Evolutionary conservation across 2,888 invertebrate genomes (phyloP).

Genomic region (Barypeithes pellucidus): DNA sequence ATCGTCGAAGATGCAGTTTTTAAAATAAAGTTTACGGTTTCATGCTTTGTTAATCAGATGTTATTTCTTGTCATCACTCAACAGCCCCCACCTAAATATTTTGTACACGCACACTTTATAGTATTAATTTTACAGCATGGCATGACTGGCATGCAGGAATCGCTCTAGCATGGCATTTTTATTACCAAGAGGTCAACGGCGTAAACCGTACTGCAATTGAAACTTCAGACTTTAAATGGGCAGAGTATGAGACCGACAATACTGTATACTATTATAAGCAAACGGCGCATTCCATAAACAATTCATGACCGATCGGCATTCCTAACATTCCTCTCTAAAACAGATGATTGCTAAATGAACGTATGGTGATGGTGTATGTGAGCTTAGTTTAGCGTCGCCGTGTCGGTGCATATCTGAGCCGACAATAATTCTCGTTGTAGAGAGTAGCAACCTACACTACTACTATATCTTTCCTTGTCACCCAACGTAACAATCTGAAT

Average conservation of each 20-base stretch:
- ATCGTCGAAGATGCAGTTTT: no score
- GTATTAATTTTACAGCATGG: no score
- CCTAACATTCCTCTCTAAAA: conserved; percentile 35
- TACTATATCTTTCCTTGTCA: conserved; percentile 45
- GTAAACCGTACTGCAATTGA: conserved; percentile 31
- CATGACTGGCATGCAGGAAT: conserved; percentile 2
- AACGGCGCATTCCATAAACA: conserved; percentile 45
- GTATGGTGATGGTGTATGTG: background rate
- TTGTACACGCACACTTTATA: no score
- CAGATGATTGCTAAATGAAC: conserved; percentile 45
- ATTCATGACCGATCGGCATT: conserved; percentile 50
- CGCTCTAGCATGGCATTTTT: conserved; percentile 17
- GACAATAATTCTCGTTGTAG: conserved; percentile 22
- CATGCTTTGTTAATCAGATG: no score
- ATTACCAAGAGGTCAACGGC: conserved; percentile 29
- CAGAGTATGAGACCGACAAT: conserved; percentile 27
- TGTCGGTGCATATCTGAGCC: conserved; percentile 25
- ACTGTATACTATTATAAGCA: conserved; percentile 23
- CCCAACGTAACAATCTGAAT: conserved; percentile 39
- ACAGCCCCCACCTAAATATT: no score
- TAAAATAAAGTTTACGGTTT: no score
- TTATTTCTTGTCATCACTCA: background rate
- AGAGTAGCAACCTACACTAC: conserved; percentile 33
- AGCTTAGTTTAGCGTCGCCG: conserved; percentile 17
- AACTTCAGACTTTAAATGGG: conserved; percentile 44